A percentile compares a stretch with the other conserved stretches of the same genome.
Conservation (phyloP, 1,140 invertebrate genomes). For the Macrobrachium rosenbergii region DNA sequence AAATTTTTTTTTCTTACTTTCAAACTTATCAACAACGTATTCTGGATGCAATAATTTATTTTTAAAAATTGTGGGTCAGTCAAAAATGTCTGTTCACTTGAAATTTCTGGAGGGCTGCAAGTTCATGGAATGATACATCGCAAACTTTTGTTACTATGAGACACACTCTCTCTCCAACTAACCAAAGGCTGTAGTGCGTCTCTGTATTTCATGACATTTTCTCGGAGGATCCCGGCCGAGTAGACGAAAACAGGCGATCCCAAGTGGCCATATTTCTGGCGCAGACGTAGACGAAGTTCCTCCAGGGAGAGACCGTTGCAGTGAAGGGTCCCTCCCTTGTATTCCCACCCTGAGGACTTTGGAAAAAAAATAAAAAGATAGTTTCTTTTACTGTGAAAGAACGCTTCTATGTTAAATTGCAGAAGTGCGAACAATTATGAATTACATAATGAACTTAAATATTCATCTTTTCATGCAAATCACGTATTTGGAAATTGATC, state of each 20-base stretch:
- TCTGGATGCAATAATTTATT: too few relatives aligned
- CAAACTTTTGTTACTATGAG: not conserved
- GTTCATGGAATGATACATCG: not conserved
- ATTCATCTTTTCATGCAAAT: too few relatives aligned
- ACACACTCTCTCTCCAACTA: not conserved
- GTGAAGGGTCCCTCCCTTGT: slow-evolving; percentile 5
- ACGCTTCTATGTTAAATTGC: too few relatives aligned
- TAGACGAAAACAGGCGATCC: slow-evolving; percentile 13
- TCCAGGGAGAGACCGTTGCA: slow-evolving; percentile 25
- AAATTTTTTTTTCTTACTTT: too few relatives aligned
- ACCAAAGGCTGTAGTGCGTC: slow-evolving; percentile 13
- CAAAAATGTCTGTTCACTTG: too few relatives aligned
- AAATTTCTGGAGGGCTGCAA: too few relatives aligned
- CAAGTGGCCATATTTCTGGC: not conserved
- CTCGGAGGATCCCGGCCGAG: not conserved
- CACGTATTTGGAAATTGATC: too few relatives aligned
- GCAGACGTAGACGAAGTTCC: not conserved
- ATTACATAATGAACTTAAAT: too few relatives aligned
- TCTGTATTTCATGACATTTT: slow-evolving; percentile 16
- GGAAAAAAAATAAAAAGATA: not conserved
- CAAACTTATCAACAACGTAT: too few relatives aligned
- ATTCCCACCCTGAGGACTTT: slow-evolving; percentile 1
- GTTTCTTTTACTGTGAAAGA: too few relatives aligned
- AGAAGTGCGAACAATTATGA: too few relatives aligned
- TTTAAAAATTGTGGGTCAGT: too few relatives aligned